These are phyloP conservation scores for Araneus ventricosus DNA, from an alignment of 1,140 invertebrate species.

Conservation along the genomic window DNA sequence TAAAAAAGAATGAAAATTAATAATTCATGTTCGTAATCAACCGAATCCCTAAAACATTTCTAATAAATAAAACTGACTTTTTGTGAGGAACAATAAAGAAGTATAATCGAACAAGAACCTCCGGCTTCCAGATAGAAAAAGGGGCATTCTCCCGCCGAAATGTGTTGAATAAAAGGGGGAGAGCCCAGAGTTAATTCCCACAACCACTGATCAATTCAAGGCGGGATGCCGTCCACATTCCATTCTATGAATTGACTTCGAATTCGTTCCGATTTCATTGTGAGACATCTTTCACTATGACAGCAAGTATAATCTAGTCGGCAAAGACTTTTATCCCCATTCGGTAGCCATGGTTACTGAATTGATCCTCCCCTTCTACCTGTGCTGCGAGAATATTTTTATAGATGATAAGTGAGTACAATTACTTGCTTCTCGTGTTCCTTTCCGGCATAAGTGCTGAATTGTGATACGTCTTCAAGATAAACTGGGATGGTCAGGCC, in stretches of 20 bases:
- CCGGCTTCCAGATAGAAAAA: not conserved
- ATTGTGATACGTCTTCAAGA: not conserved
- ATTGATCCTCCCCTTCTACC: slow-evolving; percentile 58
- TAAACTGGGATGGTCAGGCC: not conserved
- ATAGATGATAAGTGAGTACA: slow-evolving; percentile 56
- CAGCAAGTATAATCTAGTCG: slow-evolving; percentile 43
- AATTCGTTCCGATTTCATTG: slow-evolving; percentile 47
- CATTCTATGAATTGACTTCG: slow-evolving; percentile 15
- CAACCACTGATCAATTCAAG: slow-evolving; percentile 37
- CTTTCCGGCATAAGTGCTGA: not conserved
- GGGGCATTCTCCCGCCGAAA: not conserved
- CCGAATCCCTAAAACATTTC: too few species aligned
- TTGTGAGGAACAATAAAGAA: too few species aligned
- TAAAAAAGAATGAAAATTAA: too few species aligned
- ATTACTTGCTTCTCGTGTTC: slow-evolving; percentile 36
- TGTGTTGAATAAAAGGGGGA: slow-evolving; percentile 1
- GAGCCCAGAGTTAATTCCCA: not conserved
- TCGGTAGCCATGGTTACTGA: slow-evolving; percentile 53
- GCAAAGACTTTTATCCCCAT: slow-evolving; percentile 35
- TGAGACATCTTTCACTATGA: slow-evolving; percentile 64
- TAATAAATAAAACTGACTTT: too few species aligned
- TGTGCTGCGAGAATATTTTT: slow-evolving; percentile 45
- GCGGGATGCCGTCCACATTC: slow-evolving; percentile 18
- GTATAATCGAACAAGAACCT: not conserved
- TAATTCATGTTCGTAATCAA: too few species aligned